Evolutionary conservation across 1,140 invertebrate species (phyloP).

Genomic region (Achatina immaculata): DNA sequence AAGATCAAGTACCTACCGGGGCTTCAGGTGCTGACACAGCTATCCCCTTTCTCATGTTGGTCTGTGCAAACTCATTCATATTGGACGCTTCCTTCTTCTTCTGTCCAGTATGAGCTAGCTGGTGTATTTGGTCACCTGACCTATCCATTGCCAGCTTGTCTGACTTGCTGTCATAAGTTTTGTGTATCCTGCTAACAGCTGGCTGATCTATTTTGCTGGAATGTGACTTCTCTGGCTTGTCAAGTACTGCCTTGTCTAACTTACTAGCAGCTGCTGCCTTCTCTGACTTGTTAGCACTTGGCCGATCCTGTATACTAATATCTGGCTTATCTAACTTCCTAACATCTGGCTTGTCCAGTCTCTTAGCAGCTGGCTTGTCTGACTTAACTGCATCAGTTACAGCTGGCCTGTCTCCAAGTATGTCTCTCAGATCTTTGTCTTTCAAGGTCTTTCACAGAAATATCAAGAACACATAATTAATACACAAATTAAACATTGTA

Average conservation of each 20-base stretch:
- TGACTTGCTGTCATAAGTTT: too few species aligned
- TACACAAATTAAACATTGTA: too few species aligned
- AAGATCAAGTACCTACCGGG: conserved; percentile 57
- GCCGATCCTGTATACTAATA: too few species aligned
- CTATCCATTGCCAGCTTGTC: neutral
- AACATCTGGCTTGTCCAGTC: too few species aligned
- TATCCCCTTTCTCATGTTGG: conserved; percentile 59
- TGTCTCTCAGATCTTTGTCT: conserved; percentile 48
- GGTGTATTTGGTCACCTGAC: neutral
- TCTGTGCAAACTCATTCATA: conserved; percentile 63
- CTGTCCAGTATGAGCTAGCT: neutral
- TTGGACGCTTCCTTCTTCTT: neutral
- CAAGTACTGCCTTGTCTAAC: too few species aligned
- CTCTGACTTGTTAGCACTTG: too few species aligned
- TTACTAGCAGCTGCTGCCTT: neutral
- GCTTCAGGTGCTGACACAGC: conserved; percentile 57
- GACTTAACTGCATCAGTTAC: neutral
- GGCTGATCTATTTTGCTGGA: neutral
- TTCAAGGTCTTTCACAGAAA: conserved; percentile 42
- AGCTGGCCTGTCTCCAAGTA: conserved; percentile 34
- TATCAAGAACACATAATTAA: too few species aligned
- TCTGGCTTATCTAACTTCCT: too few species aligned
- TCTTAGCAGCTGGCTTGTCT: neutral
- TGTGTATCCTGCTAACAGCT: neutral
- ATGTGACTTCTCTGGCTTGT: neutral